Conservation (phyloP, 2,113 vertebrate genomes). For the Chloebia gouldiae region DNA sequence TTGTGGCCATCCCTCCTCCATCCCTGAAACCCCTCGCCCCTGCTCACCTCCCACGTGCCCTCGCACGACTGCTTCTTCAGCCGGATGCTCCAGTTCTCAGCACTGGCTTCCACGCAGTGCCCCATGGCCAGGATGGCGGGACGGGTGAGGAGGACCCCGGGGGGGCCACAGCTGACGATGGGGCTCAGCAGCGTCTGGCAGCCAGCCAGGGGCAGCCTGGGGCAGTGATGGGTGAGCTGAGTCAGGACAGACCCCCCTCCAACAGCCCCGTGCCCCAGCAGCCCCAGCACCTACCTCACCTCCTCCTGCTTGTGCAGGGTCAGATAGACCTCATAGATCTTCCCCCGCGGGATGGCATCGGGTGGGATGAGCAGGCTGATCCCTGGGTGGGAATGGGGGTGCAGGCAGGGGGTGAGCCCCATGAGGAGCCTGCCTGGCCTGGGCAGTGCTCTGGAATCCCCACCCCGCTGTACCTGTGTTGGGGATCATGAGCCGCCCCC, state of each 20-base stretch:
- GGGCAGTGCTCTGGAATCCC: background rate
- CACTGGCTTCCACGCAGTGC: slow-evolving; percentile 92
- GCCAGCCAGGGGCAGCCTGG: slow-evolving; percentile 92
- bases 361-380: slow-evolving; percentile 98
- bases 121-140: slow-evolving; percentile 96
- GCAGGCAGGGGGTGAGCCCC: background rate
- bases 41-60: slow-evolving; percentile 94
- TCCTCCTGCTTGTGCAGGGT: slow-evolving; percentile 96
- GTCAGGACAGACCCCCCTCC: background rate
- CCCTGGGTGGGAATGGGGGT: slow-evolving; percentile 59
- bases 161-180: slow-evolving; percentile 97
- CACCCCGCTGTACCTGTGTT: slow-evolving; percentile 82
- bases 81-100: slow-evolving; percentile 93
- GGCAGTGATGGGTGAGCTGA: background rate
- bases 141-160: slow-evolving; percentile 91
- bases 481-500: slow-evolving; percentile 92
- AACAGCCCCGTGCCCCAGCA: rapidly evolving
- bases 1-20: background rate
- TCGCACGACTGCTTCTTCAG: slow-evolving; percentile 97
- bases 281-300: slow-evolving; percentile 87
- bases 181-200: slow-evolving; percentile 97
- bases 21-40: rapidly evolving
- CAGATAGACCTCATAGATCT: slow-evolving; percentile 99
- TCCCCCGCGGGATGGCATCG: slow-evolving; percentile 95
- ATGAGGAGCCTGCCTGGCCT: background rate